These are phyloP conservation scores for Xenentodon cancila DNA, from an alignment of 2,797 vertebrate species.

Conservation along the genomic window DNA sequence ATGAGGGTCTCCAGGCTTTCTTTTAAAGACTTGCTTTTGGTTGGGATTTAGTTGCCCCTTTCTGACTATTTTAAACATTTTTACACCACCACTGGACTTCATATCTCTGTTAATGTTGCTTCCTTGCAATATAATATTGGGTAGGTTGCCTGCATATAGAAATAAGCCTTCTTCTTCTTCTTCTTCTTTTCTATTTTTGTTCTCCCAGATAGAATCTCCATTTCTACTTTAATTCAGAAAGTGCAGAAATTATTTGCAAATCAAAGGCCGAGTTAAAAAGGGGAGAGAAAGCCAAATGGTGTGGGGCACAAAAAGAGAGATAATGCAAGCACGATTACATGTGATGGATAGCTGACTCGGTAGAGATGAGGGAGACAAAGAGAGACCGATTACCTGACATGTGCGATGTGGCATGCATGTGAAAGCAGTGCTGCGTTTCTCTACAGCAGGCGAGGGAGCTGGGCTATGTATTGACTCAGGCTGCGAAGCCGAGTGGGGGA, in stretches of 20 bases:
- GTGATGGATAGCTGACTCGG: constrained; percentile 69
- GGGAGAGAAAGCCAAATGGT: constrained; percentile 23
- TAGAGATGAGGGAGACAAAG: constrained; percentile 53
- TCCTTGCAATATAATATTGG: constrained; percentile 13
- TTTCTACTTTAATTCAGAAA: constrained; percentile 40
- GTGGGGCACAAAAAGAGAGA: constrained; percentile 26
- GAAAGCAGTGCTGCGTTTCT: constrained; percentile 76
- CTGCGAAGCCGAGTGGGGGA: constrained; percentile 67
- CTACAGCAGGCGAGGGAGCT: constrained; percentile 75
- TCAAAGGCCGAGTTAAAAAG: constrained; percentile 52
- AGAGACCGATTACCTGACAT: constrained; percentile 84
- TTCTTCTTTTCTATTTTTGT: constrained; percentile 6
- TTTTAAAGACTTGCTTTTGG: neutral
- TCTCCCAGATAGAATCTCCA: constrained; percentile 49
- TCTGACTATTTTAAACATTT: constrained; percentile 14
- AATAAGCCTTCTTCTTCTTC: constrained; percentile 9
- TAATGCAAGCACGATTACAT: constrained; percentile 57
- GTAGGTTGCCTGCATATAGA: constrained; percentile 17
- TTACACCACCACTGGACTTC: constrained; percentile 22
- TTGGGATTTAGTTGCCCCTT: neutral
- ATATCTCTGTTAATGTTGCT: constrained; percentile 5
- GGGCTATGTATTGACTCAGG: constrained; percentile 79
- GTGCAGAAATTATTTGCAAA: constrained; percentile 30
- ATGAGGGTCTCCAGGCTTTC: no score
- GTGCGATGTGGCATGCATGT: constrained; percentile 79